Evolutionary conservation across 2,888 invertebrate species (phyloP).

Genomic region (Drosophila testacea): DNA sequence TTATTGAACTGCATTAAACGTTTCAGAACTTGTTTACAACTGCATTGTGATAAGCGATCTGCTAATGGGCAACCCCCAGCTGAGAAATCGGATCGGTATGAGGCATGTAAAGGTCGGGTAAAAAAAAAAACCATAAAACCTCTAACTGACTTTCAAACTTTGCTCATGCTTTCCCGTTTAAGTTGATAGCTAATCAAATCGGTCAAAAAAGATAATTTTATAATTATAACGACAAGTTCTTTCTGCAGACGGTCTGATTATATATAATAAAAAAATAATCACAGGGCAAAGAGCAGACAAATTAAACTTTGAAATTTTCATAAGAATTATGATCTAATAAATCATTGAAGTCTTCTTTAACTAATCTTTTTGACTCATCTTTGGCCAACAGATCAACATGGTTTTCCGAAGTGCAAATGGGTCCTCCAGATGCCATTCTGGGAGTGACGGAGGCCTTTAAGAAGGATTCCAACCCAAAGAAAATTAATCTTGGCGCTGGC

Average conservation of each 20-base stretch:
- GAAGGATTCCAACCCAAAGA: conserved; percentile 94
- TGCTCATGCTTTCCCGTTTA: conserved; percentile 17
- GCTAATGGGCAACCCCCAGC: conserved; percentile 16
- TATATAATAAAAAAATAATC: conserved; percentile 15
- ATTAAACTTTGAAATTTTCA: conserved; percentile 11
- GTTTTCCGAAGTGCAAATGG: conserved; percentile 96
- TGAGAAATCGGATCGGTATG: not conserved
- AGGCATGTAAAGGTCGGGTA: conserved; percentile 8
- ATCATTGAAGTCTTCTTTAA: not conserved
- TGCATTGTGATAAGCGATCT: conserved; percentile 50
- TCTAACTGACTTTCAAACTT: conserved; percentile 68
- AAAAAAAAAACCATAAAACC: conserved; percentile 30
- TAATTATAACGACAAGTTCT: conserved; percentile 26
- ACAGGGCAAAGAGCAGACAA: conserved; percentile 30
- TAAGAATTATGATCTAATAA: not conserved
- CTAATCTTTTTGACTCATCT: not conserved
- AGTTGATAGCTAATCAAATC: conserved; percentile 44
- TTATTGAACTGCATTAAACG: conserved; percentile 28
- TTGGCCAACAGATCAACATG: conserved; percentile 88
- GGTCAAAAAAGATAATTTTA: conserved; percentile 22
- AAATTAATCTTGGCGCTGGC: conserved; percentile 98
- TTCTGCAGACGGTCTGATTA: conserved; percentile 15
- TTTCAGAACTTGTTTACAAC: conserved; percentile 60
- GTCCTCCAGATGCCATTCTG: conserved; percentile 98
- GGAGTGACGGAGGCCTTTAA: conserved; percentile 99